Evolutionary conservation across 1,140 invertebrate genomes (phyloP).

Genomic region (Camponotus floridanus): DNA sequence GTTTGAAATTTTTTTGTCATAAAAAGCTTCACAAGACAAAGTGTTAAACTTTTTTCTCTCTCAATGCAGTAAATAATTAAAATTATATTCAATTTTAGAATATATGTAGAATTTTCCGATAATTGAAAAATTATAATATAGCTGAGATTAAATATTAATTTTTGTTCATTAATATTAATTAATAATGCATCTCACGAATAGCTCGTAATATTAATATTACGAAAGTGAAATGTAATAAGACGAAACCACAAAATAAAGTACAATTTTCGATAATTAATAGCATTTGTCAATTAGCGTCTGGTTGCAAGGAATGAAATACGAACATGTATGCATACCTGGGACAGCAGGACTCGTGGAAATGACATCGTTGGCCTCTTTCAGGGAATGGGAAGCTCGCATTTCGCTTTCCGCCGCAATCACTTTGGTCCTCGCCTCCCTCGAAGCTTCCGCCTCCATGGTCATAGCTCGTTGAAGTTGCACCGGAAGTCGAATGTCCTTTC

Average conservation of each 20-base stretch:
- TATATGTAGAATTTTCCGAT: neutral
- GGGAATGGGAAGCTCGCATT: slow-evolving; percentile 94
- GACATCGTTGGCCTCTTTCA: slow-evolving; percentile 97
- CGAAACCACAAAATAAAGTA: neutral
- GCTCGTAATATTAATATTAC: neutral
- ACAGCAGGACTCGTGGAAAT: slow-evolving; percentile 92
- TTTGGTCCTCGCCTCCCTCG: slow-evolving; percentile 92
- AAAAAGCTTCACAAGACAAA: neutral
- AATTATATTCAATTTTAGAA: neutral
- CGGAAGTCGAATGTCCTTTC: slow-evolving; percentile 96
- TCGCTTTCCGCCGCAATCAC: slow-evolving; percentile 93
- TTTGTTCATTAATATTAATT: neutral
- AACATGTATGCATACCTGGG: slow-evolving; percentile 75
- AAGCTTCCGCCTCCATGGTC: slow-evolving; percentile 96
- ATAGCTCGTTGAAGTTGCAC: slow-evolving; percentile 95
- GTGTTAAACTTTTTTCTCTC: neutral
- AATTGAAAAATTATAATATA: slow-evolving; percentile 7
- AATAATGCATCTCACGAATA: neutral
- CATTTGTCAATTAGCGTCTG: slow-evolving; percentile 9
- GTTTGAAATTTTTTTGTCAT: neutral
- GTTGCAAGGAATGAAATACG: neutral
- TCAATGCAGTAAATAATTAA: neutral
- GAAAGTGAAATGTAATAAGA: neutral
- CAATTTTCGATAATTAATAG: slow-evolving; percentile 16
- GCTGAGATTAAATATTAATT: neutral